Percentiles rank a stretch among this genome's conserved stretches.
phyloP scores from a whole-genome alignment of 2,113 vertebrate genomes.

The Dendropsophus ebraccatus region DNA sequence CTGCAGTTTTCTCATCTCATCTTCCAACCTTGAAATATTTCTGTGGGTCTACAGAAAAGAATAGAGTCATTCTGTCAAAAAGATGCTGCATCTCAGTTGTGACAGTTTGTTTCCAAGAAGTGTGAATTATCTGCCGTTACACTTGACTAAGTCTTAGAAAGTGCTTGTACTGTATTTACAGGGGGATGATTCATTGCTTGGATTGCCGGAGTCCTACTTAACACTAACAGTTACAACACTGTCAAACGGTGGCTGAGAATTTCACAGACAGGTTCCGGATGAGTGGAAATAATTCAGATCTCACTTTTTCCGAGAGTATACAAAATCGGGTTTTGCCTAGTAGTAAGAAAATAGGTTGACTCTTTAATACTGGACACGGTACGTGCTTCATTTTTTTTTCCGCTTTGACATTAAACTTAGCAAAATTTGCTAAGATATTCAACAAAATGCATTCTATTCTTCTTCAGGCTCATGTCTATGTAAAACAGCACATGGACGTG shows the following conservation, averaged over 20 bases:
- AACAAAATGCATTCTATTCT: too few species aligned
- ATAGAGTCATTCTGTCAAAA: slow-evolving; percentile 35
- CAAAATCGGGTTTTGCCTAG: slow-evolving; percentile 1
- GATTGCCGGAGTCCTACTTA: slow-evolving; percentile 28
- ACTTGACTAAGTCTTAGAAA: slow-evolving; percentile 40
- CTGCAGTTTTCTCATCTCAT: slow-evolving; percentile 74
- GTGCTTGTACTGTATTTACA: slow-evolving; percentile 35
- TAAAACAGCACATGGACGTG: neutral
- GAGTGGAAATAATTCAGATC: slow-evolving; percentile 37
- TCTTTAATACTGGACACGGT: neutral
- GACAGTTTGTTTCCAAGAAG: slow-evolving; percentile 36
- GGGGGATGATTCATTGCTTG: slow-evolving; percentile 3
- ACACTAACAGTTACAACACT: slow-evolving; percentile 42
- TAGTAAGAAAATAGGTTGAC: neutral
- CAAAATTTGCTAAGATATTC: neutral
- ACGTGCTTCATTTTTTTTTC: neutral
- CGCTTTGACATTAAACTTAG: neutral
- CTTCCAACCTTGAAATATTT: slow-evolving; percentile 68
- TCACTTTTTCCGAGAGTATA: slow-evolving; percentile 20
- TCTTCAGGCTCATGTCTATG: neutral
- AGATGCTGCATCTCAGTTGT: slow-evolving; percentile 18
- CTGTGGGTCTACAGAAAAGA: slow-evolving; percentile 62
- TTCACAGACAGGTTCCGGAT: slow-evolving; percentile 28
- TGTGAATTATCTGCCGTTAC: slow-evolving; percentile 52
- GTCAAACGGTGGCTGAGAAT: slow-evolving; percentile 24